A percentile compares a stretch with the other conserved stretches of the same genome.
These are phyloP conservation scores for Eulithis testata DNA, from an alignment of 2,888 invertebrate species.

Conservation along the genomic window DNA sequence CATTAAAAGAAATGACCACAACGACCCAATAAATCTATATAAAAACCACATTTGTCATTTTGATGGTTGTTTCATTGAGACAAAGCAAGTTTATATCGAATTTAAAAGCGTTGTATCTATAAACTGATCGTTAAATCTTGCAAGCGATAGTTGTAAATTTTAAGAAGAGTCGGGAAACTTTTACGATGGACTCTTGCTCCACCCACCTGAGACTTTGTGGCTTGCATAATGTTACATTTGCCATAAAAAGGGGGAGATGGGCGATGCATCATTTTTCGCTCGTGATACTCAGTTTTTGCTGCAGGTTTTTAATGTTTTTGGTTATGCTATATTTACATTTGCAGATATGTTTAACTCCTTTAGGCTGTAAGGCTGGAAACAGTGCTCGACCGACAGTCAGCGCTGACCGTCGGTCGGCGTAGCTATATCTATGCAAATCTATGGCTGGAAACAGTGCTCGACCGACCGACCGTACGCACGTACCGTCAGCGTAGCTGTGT, in stretches of 20 bases:
- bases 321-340: too few relatives aligned
- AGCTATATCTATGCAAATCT: too few relatives aligned
- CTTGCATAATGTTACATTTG: conserved; percentile 64
- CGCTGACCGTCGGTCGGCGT: too few relatives aligned
- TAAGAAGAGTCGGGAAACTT: conserved; percentile 67
- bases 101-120: conserved; percentile 79
- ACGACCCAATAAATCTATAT: conserved; percentile 54
- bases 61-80: conserved; percentile 66
- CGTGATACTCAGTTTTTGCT: conserved; percentile 26
- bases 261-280: conserved; percentile 30
- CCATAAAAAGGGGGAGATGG: conserved; percentile 63
- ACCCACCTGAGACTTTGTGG: conserved; percentile 77
- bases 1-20: conserved; percentile 40
- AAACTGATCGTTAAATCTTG: conserved; percentile 82
- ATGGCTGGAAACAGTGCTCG: too few relatives aligned
- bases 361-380: too few relatives aligned
- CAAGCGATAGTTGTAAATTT: conserved; percentile 80
- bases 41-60: conserved; percentile 61
- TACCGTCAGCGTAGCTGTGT: too few relatives aligned
- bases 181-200: conserved; percentile 76
- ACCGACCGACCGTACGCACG: too few relatives aligned
- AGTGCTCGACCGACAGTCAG: too few relatives aligned
- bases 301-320: conserved; percentile 1
- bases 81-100: conserved; percentile 75
- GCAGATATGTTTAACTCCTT: too few relatives aligned